A percentile compares a stretch with the other conserved stretches of the same genome.
These are phyloP conservation scores for Rhagonycha fulva DNA, from an alignment of 2,888 invertebrate genomes.

Conservation along the genomic window DNA sequence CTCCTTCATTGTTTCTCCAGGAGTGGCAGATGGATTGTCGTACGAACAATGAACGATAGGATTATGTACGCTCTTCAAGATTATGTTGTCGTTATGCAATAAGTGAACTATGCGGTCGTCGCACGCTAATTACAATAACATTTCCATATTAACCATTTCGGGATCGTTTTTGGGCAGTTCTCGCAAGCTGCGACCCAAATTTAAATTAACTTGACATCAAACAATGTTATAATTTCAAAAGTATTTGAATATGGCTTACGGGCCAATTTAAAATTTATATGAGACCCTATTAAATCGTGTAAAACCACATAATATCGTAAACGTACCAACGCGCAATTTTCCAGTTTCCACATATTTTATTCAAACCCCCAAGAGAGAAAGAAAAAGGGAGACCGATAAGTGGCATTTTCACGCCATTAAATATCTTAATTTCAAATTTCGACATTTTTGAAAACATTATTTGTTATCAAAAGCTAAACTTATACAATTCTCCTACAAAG, in stretches of 20 bases:
- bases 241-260: background rate
- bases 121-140: constrained; percentile 11
- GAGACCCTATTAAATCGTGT: background rate
- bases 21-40: constrained; percentile 22
- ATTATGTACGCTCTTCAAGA: constrained; percentile 17
- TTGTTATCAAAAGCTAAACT: background rate
- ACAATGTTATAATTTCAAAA: background rate
- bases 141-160: constrained; percentile 3
- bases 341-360: background rate
- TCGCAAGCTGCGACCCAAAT: background rate
- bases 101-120: constrained; percentile 13
- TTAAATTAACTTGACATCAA: background rate
- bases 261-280: background rate
- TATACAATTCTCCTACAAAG: background rate
- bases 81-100: constrained; percentile 13
- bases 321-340: background rate
- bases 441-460: background rate
- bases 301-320: background rate
- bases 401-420: background rate
- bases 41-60: constrained; percentile 16
- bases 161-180: constrained; percentile 5
- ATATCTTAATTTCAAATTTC: background rate
- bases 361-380: background rate
- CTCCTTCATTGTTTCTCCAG: constrained; percentile 14
- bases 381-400: background rate